Conservation (phyloP, 1,140 invertebrate species). For the Heterodera schachtii region DNA sequence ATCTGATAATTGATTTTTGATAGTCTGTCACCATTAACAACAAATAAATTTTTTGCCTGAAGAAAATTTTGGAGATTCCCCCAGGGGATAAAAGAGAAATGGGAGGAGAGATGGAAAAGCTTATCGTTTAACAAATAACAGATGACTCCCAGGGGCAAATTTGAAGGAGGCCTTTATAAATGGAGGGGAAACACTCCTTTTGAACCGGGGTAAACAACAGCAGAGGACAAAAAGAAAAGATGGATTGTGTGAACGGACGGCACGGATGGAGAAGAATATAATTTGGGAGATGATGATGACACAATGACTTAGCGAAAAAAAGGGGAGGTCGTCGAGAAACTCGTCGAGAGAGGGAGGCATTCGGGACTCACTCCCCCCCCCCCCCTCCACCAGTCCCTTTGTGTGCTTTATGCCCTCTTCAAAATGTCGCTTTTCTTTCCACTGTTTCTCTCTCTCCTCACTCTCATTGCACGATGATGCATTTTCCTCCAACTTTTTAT, state of each 20-base stretch:
- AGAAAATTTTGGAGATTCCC: background rate
- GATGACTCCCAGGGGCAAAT: background rate
- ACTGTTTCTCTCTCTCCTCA: background rate
- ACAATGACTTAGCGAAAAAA: no score
- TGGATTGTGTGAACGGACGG: no score
- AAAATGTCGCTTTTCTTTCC: background rate
- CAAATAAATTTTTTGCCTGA: background rate
- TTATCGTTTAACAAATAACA: background rate
- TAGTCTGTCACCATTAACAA: background rate
- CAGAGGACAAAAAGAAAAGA: no score
- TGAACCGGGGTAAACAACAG: background rate
- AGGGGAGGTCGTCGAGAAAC: background rate
- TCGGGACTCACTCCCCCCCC: background rate
- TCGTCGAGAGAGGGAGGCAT: no score
- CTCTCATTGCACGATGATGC: no score
- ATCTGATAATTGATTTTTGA: background rate
- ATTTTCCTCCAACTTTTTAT: background rate
- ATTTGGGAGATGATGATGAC: no score
- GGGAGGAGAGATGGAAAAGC: background rate
- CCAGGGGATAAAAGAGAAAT: background rate
- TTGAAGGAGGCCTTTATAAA: background rate
- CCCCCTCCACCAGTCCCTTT: background rate
- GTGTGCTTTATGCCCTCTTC: background rate
- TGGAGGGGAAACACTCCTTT: background rate
- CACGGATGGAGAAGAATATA: no score